A percentile compares a stretch with the other conserved stretches of the same genome.
Conservation (phyloP, 1,140 invertebrate genomes). For the Drosophila nebulosa region DNA sequence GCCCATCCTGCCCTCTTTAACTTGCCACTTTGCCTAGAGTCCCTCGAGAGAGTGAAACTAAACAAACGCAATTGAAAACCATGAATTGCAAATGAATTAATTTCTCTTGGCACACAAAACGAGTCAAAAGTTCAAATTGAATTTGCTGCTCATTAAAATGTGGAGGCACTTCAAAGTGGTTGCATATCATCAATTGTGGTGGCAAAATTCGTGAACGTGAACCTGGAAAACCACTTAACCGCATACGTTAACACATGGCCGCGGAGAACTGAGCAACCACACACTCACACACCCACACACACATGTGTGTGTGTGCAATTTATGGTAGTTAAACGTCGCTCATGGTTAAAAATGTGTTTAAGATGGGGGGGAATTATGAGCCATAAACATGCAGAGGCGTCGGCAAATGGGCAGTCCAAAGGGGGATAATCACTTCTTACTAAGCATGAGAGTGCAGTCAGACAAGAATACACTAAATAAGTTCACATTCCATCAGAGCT, state of each 20-base stretch:
- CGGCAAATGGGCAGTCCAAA: background rate
- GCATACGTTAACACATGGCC: conserved; percentile 40
- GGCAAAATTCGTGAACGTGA: conserved; percentile 10
- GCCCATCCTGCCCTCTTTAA: background rate
- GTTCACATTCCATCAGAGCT: background rate
- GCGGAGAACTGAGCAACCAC: conserved; percentile 19
- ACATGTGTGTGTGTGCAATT: background rate
- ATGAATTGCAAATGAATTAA: conserved; percentile 76
- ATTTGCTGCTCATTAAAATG: conserved; percentile 74
- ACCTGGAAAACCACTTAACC: conserved; percentile 72
- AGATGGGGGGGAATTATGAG: background rate
- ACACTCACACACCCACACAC: conserved; percentile 6
- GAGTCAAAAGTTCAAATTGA: conserved; percentile 65
- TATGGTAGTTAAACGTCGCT: background rate
- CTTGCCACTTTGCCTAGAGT: background rate
- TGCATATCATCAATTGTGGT: conserved; percentile 31
- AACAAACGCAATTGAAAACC: conserved; percentile 71
- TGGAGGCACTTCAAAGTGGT: conserved; percentile 36
- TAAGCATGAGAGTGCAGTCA: too few species aligned
- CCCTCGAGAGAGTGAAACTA: conserved; percentile 19
- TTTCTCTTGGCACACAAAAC: conserved; percentile 40
- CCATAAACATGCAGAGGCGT: background rate
- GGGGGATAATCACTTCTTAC: too few species aligned
- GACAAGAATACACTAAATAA: too few species aligned
- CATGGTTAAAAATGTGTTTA: background rate